Evolutionary conservation across 2,113 vertebrate genomes (phyloP).

Genomic region (Indicator maculatus): DNA sequence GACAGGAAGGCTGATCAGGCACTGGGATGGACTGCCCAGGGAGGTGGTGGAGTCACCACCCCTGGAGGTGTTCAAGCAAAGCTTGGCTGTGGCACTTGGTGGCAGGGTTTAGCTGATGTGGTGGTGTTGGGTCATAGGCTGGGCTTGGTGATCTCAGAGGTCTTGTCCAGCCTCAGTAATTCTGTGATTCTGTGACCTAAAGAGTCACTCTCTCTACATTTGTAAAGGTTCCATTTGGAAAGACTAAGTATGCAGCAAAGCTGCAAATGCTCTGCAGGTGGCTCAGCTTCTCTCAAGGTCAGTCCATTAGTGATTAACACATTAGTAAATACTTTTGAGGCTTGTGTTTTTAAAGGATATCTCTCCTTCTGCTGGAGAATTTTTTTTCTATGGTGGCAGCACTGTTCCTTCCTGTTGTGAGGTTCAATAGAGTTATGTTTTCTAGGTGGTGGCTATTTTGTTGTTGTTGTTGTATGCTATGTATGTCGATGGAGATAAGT

Average conservation of each 20-base stretch:
- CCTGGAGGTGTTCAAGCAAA: no score
- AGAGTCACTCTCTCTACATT: not conserved
- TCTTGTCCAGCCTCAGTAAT: no score
- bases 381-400: conserved; percentile 18
- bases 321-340: conserved; percentile 60
- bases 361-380: not conserved
- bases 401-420: conserved; percentile 70
- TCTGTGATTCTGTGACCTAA: not conserved
- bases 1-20: no score
- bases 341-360: conserved; percentile 51
- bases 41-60: no score
- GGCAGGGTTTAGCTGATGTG: no score
- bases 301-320: conserved; percentile 65
- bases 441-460: conserved; percentile 50
- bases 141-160: no score
- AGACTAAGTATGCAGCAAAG: conserved; percentile 11
- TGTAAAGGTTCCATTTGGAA: conserved; percentile 44
- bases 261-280: conserved; percentile 35
- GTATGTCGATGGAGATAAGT: conserved; percentile 83
- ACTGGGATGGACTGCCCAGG: no score
- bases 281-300: conserved; percentile 44
- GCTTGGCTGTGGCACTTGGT: no score
- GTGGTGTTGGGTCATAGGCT: no score
- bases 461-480: conserved; percentile 56
- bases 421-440: conserved; percentile 68